phyloP scores from a whole-genome alignment of 1,140 invertebrate genomes.

The Aleiodes sp. region DNA sequence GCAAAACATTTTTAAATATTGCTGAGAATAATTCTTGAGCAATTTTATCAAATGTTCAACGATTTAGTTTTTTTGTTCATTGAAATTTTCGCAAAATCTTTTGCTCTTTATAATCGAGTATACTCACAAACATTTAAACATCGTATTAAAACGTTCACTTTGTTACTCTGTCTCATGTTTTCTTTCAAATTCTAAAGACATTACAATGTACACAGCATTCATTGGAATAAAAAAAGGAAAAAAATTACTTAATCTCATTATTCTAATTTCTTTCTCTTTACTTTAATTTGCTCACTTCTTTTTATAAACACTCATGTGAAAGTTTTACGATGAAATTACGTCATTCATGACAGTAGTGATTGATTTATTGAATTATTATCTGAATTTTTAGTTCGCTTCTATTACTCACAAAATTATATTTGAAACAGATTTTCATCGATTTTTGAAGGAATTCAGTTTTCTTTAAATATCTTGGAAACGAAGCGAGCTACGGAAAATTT shows the following conservation, averaged over 20 bases:
- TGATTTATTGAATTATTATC: conserved; percentile 9
- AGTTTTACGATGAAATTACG: conserved; percentile 4
- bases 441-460: too few relatives aligned
- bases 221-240: neutral
- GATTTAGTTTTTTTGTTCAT: neutral
- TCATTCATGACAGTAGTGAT: conserved; percentile 10
- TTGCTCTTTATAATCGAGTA: neutral
- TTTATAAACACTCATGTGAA: conserved; percentile 5
- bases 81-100: neutral
- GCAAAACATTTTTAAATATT: neutral
- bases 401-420: too few relatives aligned
- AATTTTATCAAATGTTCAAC: conserved; percentile 2
- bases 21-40: conserved; percentile 6
- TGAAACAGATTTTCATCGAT: too few relatives aligned
- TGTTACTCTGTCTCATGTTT: neutral
- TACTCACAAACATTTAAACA: neutral
- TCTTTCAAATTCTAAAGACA: neutral
- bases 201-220: neutral
- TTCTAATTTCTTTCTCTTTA: neutral
- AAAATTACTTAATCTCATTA: neutral
- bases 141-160: neutral
- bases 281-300: neutral
- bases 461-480: too few relatives aligned
- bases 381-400: too few relatives aligned
- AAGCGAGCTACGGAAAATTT: too few relatives aligned